Evolutionary conservation across 2,113 vertebrate genomes (phyloP).

Genomic region (Otolemur garnettii): DNA sequence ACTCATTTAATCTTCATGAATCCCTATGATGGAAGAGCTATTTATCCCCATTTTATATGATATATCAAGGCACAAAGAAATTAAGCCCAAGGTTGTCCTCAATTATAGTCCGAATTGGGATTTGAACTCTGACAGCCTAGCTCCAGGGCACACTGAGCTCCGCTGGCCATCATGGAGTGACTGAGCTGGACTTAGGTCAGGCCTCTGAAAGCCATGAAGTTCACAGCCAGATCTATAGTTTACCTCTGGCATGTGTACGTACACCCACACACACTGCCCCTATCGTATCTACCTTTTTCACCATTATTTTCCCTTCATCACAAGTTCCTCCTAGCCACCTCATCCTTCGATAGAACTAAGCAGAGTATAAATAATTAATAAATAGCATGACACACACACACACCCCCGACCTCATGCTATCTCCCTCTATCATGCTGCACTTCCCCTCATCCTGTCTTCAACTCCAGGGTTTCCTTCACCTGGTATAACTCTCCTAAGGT

Average conservation of each 20-base stretch:
- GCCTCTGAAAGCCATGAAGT: not conserved
- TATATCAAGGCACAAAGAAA: conserved; percentile 32
- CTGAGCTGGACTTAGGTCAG: not conserved
- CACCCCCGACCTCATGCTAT: too few relatives aligned
- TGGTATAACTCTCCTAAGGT: not conserved
- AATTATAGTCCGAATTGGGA: not conserved
- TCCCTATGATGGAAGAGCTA: not conserved
- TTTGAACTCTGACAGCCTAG: not conserved
- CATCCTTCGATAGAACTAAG: not conserved
- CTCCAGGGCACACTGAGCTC: not conserved
- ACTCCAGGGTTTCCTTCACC: not conserved
- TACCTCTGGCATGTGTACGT: not conserved
- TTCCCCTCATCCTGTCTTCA: not conserved
- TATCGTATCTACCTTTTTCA: not conserved
- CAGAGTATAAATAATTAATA: not conserved
- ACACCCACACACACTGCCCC: too few relatives aligned
- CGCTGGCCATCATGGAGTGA: not conserved
- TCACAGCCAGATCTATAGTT: not conserved
- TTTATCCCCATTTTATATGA: not conserved
- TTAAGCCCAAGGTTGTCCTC: not conserved
- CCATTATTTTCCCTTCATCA: not conserved
- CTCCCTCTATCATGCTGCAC: fast-evolving
- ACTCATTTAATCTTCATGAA: conserved; percentile 28
- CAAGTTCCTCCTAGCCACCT: not conserved
- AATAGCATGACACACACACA: not conserved